Evolutionary conservation across 2,113 vertebrate genomes (phyloP), one percentile per base, ranked within the genome.

Genomic region (Eptesicus fuscus): DNA sequence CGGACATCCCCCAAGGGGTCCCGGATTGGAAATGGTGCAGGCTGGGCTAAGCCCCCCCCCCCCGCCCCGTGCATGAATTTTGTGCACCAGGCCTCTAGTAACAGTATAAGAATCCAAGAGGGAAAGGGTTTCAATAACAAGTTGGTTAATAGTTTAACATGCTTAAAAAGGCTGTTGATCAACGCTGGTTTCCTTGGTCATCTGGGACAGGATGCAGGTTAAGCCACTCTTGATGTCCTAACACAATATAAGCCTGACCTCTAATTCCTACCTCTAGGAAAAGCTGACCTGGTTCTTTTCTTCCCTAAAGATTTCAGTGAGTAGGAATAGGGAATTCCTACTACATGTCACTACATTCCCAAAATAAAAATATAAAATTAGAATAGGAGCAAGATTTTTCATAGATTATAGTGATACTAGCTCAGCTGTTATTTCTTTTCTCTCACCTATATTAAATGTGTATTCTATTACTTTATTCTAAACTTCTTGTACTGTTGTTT

Each of bases 391-490:
- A 73, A 65, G 11, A 61, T 79, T 65, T 59, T 83, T 90, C 44
- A 49, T 87, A 86, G 47, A 63, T 91, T 89, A 79, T n/a, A 87
- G 11, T 70, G 37, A 90, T 44, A 90, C 28, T 20, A 56, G 11
- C 7, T 92, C 71, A 93, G 56, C 14, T 61, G 44, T 86, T 74
- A 16, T 20, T 42, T 74, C 40, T 78, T 80, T 42, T 44, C 49
- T 44, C 22, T 79, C 47, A 95, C n/a, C 44, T 88, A 51, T 86
- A n/a, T 88, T 90, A 94, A 88, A 69, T 12, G 42, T 88, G 40
- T 65, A 69, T 88, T 94, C 79, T 95, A 69, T 79, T 76, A 76
- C 47, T 90, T 74, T 84, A 42, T 86, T 94, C 47, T 88, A 85
- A 82, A 47, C 4, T 77, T 91, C 84, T 70, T 90, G 1, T 80